These are phyloP conservation scores for Tiliacea aurago DNA, from an alignment of 2,888 invertebrate genomes.

Conservation along the genomic window DNA sequence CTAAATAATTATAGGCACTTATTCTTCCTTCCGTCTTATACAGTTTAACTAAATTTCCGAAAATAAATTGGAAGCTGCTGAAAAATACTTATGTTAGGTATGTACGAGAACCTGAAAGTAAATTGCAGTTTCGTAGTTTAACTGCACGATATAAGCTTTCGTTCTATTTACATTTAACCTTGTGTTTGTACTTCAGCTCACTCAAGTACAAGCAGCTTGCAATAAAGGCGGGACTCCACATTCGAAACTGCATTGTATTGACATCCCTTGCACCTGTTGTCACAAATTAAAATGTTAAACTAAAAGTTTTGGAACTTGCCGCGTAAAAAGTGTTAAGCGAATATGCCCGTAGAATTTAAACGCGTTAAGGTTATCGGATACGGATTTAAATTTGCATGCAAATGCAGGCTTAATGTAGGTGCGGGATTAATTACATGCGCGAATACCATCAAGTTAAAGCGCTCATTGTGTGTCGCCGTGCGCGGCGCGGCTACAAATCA, in stretches of 20 bases:
- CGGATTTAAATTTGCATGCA: slow-evolving; percentile 58
- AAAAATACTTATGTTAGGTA: slow-evolving; percentile 6
- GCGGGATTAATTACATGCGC: slow-evolving; percentile 59
- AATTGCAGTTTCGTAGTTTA: slow-evolving; percentile 22
- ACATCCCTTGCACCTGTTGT: slow-evolving; percentile 36
- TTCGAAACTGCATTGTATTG: slow-evolving; percentile 22
- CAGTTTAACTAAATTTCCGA: slow-evolving; percentile 26
- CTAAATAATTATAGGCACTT: slow-evolving; percentile 52
- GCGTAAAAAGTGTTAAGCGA: slow-evolving; percentile 3
- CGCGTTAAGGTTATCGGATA: slow-evolving; percentile 35
- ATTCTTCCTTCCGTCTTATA: slow-evolving; percentile 25
- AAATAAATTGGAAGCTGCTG: slow-evolving; percentile 15
- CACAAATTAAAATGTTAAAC: slow-evolving; percentile 33
- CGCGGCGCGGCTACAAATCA: slow-evolving; percentile 45
- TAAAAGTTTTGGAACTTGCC: neutral
- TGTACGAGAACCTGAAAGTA: slow-evolving; percentile 15
- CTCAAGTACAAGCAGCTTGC: slow-evolving; percentile 25
- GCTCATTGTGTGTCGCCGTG: slow-evolving; percentile 41
- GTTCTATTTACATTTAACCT: slow-evolving; percentile 42
- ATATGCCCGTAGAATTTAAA: slow-evolving; percentile 3
- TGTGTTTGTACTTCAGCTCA: slow-evolving; percentile 17
- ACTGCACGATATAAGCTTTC: slow-evolving; percentile 26
- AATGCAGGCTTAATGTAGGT: slow-evolving; percentile 56
- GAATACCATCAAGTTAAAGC: slow-evolving; percentile 47
- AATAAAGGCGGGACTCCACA: slow-evolving; percentile 31